Percentiles rank a stretch among this genome's conserved stretches.
phyloP scores from a whole-genome alignment of 2,113 vertebrate genomes.

The Phrynosoma platyrhinos region DNA sequence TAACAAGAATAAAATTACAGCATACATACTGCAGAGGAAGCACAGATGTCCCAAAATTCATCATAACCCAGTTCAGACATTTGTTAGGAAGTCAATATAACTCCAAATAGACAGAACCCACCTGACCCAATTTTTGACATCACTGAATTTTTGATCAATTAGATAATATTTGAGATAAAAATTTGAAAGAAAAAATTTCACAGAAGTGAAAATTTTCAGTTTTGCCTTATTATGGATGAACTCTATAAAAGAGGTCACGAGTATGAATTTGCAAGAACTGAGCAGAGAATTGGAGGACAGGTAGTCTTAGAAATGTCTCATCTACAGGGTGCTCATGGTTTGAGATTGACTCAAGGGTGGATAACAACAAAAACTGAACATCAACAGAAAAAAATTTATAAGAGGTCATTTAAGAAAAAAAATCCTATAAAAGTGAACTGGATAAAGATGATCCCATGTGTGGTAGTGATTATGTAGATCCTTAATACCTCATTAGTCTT shows the following conservation, averaged over 20 bases:
- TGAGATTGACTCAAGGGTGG: too few relatives aligned
- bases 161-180: not conserved
- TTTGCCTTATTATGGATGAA: not conserved
- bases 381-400: slow-evolving; percentile 5
- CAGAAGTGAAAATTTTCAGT: not conserved
- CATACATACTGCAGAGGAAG: not conserved
- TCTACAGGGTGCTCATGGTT: too few relatives aligned
- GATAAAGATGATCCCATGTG: not conserved
- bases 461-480: not conserved
- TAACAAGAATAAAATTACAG: too few relatives aligned
- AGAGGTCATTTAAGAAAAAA: not conserved
- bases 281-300: too few relatives aligned
- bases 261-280: too few relatives aligned
- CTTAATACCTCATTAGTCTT: slow-evolving; percentile 3
- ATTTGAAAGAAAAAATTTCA: not conserved
- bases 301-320: too few relatives aligned
- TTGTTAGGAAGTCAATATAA: not conserved
- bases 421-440: not conserved
- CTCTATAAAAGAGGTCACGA: too few relatives aligned
- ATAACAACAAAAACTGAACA: not conserved
- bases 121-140: not conserved
- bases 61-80: not conserved
- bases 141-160: not conserved
- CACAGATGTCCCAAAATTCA: not conserved
- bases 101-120: not conserved